phyloP scores from a whole-genome alignment of 2,888 invertebrate genomes.

The Drosophila ustulata region DNA sequence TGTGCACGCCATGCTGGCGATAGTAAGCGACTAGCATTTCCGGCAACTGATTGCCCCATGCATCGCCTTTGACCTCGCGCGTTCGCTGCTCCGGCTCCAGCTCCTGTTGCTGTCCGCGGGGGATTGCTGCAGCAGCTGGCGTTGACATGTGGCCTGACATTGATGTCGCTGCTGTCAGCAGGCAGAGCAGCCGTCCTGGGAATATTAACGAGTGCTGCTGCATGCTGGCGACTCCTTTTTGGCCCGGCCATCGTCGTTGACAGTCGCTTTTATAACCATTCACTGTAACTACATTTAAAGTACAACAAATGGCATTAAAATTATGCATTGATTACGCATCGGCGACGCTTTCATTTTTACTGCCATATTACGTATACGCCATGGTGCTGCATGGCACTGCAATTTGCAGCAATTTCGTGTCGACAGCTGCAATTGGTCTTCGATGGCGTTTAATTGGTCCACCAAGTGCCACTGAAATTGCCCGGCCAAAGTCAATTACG shows the following conservation, averaged over 20 bases:
- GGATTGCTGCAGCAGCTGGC: slow-evolving; percentile 57
- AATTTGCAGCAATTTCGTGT: slow-evolving; percentile 60
- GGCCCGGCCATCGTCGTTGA: slow-evolving; percentile 39
- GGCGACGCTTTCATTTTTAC: slow-evolving; percentile 6
- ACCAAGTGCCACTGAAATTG: slow-evolving; percentile 63
- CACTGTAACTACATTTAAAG: slow-evolving; percentile 58
- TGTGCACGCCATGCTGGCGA: slow-evolving; percentile 79
- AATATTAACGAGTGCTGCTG: slow-evolving; percentile 66
- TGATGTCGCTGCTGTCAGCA: slow-evolving; percentile 46
- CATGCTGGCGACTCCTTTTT: slow-evolving; percentile 58
- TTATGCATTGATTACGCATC: slow-evolving; percentile 77
- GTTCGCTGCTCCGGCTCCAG: slow-evolving; percentile 11
- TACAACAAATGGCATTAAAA: slow-evolving; percentile 57
- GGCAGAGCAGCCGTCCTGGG: slow-evolving; percentile 39
- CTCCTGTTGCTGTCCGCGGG: slow-evolving; percentile 37
- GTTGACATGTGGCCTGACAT: slow-evolving; percentile 63
- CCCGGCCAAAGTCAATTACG: slow-evolving; percentile 68
- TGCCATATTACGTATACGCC: slow-evolving; percentile 57
- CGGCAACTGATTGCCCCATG: slow-evolving; percentile 79
- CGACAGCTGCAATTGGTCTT: slow-evolving; percentile 63
- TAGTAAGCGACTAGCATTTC: slow-evolving; percentile 81
- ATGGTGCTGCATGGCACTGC: slow-evolving; percentile 19
- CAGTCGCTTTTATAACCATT: slow-evolving; percentile 63
- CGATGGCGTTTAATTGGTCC: slow-evolving; percentile 69
- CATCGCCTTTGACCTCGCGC: slow-evolving; percentile 32